Percentiles rank a stretch among this genome's conserved stretches.
These are phyloP conservation scores for Takifugu bimaculatus DNA, from an alignment of 2,113 vertebrate genomes.

Conservation along the genomic window DNA sequence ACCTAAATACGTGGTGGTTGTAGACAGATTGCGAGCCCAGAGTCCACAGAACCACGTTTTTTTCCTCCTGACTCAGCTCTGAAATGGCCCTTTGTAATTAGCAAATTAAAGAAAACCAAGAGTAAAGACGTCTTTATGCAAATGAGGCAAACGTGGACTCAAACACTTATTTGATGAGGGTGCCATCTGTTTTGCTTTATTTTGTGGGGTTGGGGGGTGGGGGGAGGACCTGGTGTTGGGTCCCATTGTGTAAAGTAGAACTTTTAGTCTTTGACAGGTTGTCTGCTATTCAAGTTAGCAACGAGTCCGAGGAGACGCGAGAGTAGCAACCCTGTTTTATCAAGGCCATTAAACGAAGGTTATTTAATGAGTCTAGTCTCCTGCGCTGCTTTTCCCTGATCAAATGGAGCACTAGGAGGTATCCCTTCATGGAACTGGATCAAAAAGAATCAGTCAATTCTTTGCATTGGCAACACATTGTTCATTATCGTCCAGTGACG, in stretches of 20 bases:
- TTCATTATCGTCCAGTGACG: constrained; percentile 62
- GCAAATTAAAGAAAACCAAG: constrained; percentile 29
- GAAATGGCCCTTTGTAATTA: constrained; percentile 43
- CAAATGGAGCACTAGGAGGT: constrained; percentile 52
- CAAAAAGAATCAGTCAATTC: constrained; percentile 34
- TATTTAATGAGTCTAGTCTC: constrained; percentile 66
- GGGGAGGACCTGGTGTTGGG: too few species aligned
- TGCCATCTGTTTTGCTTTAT: too few species aligned
- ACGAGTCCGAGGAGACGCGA: constrained; percentile 18
- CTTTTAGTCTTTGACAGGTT: not conserved
- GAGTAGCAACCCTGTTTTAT: constrained; percentile 49
- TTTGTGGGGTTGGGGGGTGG: too few species aligned
- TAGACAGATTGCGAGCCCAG: constrained; percentile 38
- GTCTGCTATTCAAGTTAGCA: constrained; percentile 15
- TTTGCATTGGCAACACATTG: constrained; percentile 55
- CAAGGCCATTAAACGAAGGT: constrained; percentile 55
- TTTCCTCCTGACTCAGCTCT: constrained; percentile 30
- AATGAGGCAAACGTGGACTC: constrained; percentile 6
- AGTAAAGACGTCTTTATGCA: not conserved
- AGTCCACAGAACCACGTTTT: constrained; percentile 44
- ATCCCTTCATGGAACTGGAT: constrained; percentile 12
- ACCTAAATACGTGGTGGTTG: constrained; percentile 51
- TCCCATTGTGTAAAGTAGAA: too few species aligned
- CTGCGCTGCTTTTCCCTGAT: constrained; percentile 57
- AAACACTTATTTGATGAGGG: not conserved